phyloP scores from a whole-genome alignment of 2,797 vertebrate genomes.

The Nasua narica region DNA sequence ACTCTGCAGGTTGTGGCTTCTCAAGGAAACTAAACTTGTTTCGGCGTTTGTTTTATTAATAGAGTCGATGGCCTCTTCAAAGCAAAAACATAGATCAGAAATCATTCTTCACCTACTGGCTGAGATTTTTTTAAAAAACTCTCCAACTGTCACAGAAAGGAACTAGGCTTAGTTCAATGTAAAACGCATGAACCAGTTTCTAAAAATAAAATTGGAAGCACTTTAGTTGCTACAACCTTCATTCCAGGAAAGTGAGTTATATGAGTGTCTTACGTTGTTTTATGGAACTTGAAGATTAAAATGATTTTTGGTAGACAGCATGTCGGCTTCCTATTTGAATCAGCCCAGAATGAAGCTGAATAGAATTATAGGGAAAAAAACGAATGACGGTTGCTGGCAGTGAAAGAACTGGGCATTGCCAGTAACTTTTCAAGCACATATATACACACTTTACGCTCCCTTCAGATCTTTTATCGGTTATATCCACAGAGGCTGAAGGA shows the following conservation, averaged over 20 bases:
- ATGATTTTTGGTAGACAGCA: slow-evolving; percentile 50
- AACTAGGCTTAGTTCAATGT: slow-evolving; percentile 53
- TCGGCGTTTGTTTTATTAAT: slow-evolving; percentile 66
- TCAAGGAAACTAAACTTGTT: slow-evolving; percentile 25
- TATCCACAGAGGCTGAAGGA: not conserved
- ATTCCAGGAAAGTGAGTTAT: slow-evolving; percentile 69
- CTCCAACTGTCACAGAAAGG: slow-evolving; percentile 58
- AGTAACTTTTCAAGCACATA: slow-evolving; percentile 34
- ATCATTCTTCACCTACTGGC: slow-evolving; percentile 68
- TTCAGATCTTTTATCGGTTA: not conserved
- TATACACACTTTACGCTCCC: not conserved
- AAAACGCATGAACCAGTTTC: slow-evolving; percentile 66
- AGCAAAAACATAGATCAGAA: slow-evolving; percentile 75
- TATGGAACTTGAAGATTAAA: slow-evolving; percentile 67
- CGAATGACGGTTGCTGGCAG: slow-evolving; percentile 57
- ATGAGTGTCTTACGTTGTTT: slow-evolving; percentile 59
- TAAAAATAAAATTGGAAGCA: slow-evolving; percentile 72
- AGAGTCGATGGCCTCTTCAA: slow-evolving; percentile 62
- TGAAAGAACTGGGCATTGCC: slow-evolving; percentile 31
- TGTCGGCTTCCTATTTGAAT: slow-evolving; percentile 61
- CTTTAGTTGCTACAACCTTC: slow-evolving; percentile 36
- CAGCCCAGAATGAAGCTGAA: slow-evolving; percentile 23
- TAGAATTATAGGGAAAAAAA: slow-evolving; percentile 34
- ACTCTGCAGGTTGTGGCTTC: slow-evolving; percentile 62
- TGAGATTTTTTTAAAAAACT: slow-evolving; percentile 20